Evolutionary conservation across 2,888 invertebrate species (phyloP).

Genomic region (Loripinus fragilis): DNA sequence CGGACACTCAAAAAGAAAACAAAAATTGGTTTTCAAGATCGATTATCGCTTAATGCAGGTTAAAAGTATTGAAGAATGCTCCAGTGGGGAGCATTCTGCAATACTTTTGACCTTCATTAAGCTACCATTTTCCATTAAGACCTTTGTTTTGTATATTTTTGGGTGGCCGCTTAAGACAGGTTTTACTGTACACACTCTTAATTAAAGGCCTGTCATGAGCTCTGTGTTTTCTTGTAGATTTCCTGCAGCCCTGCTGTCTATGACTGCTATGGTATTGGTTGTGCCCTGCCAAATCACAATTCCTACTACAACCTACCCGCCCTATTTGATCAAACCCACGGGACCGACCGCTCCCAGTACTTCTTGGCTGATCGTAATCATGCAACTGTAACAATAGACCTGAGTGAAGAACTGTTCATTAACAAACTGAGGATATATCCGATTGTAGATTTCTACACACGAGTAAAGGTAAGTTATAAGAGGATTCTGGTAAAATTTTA

Average conservation of each 20-base stretch:
- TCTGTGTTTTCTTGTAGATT: constrained; percentile 33
- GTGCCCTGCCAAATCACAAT: constrained; percentile 40
- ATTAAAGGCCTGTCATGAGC: too few relatives aligned
- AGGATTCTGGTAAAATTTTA: too few relatives aligned
- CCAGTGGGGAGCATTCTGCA: too few relatives aligned
- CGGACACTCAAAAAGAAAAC: too few relatives aligned
- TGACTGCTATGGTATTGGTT: constrained; percentile 38
- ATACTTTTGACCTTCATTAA: too few relatives aligned
- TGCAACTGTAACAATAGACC: constrained; percentile 61
- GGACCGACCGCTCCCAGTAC: constrained; percentile 35
- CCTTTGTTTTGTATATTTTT: too few relatives aligned
- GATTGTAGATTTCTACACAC: constrained; percentile 48
- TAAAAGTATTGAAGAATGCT: too few relatives aligned
- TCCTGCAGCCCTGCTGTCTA: constrained; percentile 48
- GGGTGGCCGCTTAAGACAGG: too few relatives aligned
- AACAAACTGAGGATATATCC: constrained; percentile 69
- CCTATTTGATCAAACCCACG: constrained; percentile 70
- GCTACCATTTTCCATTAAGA: too few relatives aligned
- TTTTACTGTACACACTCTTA: too few relatives aligned
- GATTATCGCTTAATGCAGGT: too few relatives aligned
- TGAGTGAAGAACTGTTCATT: constrained; percentile 56
- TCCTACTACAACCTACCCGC: constrained; percentile 60
- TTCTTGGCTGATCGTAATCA: constrained; percentile 47
- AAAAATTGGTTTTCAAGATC: too few relatives aligned
- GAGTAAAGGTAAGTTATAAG: constrained; percentile 63